Conservation (phyloP, 2,888 invertebrate species). For the Zygothrica quintamaculata region DNA sequence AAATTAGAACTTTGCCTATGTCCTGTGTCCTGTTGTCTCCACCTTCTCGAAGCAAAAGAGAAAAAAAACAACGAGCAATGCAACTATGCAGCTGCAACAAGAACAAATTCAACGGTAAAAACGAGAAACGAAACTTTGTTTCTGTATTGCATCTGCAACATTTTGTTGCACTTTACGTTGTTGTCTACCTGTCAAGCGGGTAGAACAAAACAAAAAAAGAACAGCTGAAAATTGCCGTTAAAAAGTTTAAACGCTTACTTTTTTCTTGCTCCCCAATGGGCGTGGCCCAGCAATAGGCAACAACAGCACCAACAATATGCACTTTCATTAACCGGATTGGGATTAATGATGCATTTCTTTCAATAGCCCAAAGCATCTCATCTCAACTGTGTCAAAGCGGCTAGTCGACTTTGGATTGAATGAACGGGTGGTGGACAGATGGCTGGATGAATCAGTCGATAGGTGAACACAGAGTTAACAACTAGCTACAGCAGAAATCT, state of each 20-base stretch:
- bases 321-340: constrained; percentile 60
- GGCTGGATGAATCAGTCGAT: not conserved
- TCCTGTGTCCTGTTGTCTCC: too few species aligned
- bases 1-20: constrained; percentile 62
- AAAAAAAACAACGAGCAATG: constrained; percentile 42
- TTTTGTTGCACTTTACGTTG: constrained; percentile 55
- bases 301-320: constrained; percentile 40
- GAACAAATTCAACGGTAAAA: not conserved
- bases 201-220: constrained; percentile 19
- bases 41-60: constrained; percentile 21
- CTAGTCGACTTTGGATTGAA: too few species aligned
- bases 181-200: constrained; percentile 48
- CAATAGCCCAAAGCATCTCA: constrained; percentile 10
- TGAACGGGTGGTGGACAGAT: too few species aligned
- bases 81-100: constrained; percentile 12
- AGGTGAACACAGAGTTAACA: not conserved
- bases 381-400: constrained; percentile 61
- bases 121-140: constrained; percentile 6
- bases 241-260: constrained; percentile 46
- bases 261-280: constrained; percentile 24
- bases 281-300: constrained; percentile 34
- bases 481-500: too few species aligned
- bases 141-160: constrained; percentile 45
- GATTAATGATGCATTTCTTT: constrained; percentile 54
- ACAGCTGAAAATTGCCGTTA: constrained; percentile 57